phyloP scores from a whole-genome alignment of 2,888 invertebrate species.

The Colostygia pectinataria region DNA sequence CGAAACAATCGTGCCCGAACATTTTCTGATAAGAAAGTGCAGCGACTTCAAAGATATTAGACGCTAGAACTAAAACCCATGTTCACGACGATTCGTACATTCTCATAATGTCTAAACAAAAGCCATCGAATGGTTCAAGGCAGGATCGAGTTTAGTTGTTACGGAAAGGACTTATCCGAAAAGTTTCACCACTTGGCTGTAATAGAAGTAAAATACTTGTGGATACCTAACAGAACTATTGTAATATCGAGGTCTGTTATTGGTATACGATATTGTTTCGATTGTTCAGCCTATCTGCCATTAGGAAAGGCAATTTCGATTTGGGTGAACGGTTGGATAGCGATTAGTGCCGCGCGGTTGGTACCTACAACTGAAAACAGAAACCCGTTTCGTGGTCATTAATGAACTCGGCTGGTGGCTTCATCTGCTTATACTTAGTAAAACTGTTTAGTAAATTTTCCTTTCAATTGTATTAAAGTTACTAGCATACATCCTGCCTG shows the following conservation, averaged over 20 bases:
- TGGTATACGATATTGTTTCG: constrained; percentile 34
- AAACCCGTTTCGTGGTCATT: constrained; percentile 23
- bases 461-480: too few relatives aligned
- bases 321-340: constrained; percentile 30
- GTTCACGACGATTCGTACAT: constrained; percentile 63
- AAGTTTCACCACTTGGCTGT: constrained; percentile 49
- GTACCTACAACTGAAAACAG: constrained; percentile 20
- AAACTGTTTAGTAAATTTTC: neutral
- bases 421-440: constrained; percentile 3
- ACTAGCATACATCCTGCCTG: too few relatives aligned
- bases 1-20: constrained; percentile 42
- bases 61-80: constrained; percentile 47
- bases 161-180: constrained; percentile 57
- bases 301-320: constrained; percentile 35
- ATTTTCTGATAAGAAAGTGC: constrained; percentile 54
- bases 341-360: constrained; percentile 29
- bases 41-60: constrained; percentile 48
- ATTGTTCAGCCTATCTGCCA: constrained; percentile 29
- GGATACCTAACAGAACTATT: constrained; percentile 30
- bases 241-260: constrained; percentile 30
- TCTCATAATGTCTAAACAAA: constrained; percentile 70
- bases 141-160: constrained; percentile 52
- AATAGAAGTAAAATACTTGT: constrained; percentile 17
- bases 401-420: constrained; percentile 9
- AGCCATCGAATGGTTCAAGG: constrained; percentile 53